Evolutionary conservation across 2,888 invertebrate species (phyloP).

Genomic region (Netelia fuscicornis): DNA sequence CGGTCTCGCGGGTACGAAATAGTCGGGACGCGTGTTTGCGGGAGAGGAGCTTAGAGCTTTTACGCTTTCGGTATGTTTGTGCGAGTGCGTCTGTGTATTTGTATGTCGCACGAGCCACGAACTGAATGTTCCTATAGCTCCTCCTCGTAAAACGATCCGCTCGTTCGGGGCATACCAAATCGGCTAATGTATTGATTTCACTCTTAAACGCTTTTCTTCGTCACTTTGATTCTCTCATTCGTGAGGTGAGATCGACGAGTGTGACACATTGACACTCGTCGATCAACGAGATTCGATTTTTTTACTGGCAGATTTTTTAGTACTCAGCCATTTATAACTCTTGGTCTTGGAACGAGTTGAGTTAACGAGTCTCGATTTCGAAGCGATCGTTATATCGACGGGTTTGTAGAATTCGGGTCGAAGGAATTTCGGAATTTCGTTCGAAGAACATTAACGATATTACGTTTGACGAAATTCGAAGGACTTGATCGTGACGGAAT

Average conservation of each 20-base stretch:
- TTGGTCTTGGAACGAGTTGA: constrained; percentile 8
- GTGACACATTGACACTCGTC: constrained; percentile 2
- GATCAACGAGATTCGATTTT: neutral
- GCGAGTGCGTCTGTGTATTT: neutral
- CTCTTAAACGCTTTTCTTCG: constrained; percentile 30
- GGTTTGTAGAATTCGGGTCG: neutral
- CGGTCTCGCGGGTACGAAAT: constrained; percentile 50
- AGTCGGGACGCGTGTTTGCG: constrained; percentile 10
- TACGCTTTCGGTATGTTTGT: too few species aligned
- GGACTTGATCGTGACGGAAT: neutral
- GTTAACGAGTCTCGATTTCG: neutral
- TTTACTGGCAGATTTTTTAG: neutral
- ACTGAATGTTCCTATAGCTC: constrained; percentile 4
- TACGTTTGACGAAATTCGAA: too few species aligned
- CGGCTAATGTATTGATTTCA: constrained; percentile 64
- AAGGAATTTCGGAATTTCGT: too few species aligned
- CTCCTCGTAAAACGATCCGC: constrained; percentile 63
- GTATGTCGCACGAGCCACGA: neutral
- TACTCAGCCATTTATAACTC: neutral
- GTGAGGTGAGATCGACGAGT: constrained; percentile 20
- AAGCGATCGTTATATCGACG: neutral
- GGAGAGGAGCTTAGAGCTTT: constrained; percentile 31
- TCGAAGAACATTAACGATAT: too few species aligned
- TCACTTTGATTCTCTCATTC: neutral
- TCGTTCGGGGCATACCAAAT: constrained; percentile 63